Base-by-base conservation (phyloP, 2,113 vertebrate genomes). In the Poeciliopsis turrubarensis region DNA sequence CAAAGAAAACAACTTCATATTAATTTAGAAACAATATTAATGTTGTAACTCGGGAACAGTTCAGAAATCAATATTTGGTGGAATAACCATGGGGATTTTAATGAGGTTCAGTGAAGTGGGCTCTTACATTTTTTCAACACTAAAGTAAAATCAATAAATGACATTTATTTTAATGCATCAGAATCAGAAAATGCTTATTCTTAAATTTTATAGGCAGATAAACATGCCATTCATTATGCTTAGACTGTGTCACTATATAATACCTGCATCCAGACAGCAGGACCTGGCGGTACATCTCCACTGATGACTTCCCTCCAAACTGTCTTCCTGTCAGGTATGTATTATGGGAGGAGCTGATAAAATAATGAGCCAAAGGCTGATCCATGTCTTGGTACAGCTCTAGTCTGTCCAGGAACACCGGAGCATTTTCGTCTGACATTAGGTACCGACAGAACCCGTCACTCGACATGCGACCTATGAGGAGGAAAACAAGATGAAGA, bases 311-410 rank as follows among this genome's bases (percentile, higher is more conserved):
- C 25, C 98, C 98, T 0, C 98, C 98, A 72, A 99, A 99, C 93
- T 99, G 98, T 51, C 98, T 93, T 68, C 98, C 98, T 0, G 95
- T 99, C 88, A 99, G 93, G 91, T 99, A 99, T 0, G 97, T 99
- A 92, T 99, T 99, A 90, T 99, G 98, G 60, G 98, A 99, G 60
- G 98, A 99, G 82, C 97, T 98, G 91, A 99, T 99, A 86, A 98
- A 98, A 90, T 99, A 99, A 86, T 99, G 98, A 70, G 96, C 97
- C 89, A 99, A 91, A 0, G 97, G 92, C 34, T 99, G 98, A 51
- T 99, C 98, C 98, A 99, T 99, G 68, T 99, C 98, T 89, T 99
- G 98, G 91, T 98, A 99, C 22, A 97, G 90, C 85, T 99, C 98
- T 90, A 99, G 92, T 5, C 96, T 96, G 83, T 99, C 98, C 83